phyloP scores from a whole-genome alignment of 2,797 vertebrate genomes.

The Chaunax sp. region DNA sequence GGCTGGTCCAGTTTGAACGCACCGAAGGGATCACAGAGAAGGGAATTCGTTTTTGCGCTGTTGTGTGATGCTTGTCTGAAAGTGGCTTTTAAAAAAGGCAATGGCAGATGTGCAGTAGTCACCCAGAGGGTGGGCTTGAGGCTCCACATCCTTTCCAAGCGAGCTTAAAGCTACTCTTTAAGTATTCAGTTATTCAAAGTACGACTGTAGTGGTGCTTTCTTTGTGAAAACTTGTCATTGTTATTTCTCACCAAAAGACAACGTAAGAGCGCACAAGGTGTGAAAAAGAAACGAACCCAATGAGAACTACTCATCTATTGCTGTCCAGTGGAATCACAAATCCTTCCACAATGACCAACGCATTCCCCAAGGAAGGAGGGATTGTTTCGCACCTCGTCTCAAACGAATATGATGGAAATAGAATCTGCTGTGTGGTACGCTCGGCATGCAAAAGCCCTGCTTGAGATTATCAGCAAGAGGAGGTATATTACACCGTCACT shows the following conservation, averaged over 20 bases:
- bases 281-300: constrained; percentile 12
- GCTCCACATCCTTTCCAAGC: constrained; percentile 14
- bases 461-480: constrained; percentile 42
- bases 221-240: constrained; percentile 27
- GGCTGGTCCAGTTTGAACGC: too few relatives aligned
- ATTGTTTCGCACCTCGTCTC: constrained; percentile 52
- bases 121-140: background rate
- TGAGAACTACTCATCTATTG: constrained; percentile 24
- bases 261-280: constrained; percentile 18
- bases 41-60: too few relatives aligned
- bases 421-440: constrained; percentile 13
- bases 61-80: too few relatives aligned
- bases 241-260: constrained; percentile 28
- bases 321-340: constrained; percentile 23
- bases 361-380: constrained; percentile 7
- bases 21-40: too few relatives aligned
- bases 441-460: constrained; percentile 40
- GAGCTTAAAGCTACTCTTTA: constrained; percentile 6
- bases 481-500: constrained; percentile 40
- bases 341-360: constrained; percentile 26
- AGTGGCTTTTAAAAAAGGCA: background rate
- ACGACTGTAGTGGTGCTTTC: constrained; percentile 7
- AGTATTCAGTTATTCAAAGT: background rate
- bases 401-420: constrained; percentile 26
- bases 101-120: background rate